phyloP scores from a whole-genome alignment of 2,113 vertebrate genomes.

The Saccopteryx leptura region DNA sequence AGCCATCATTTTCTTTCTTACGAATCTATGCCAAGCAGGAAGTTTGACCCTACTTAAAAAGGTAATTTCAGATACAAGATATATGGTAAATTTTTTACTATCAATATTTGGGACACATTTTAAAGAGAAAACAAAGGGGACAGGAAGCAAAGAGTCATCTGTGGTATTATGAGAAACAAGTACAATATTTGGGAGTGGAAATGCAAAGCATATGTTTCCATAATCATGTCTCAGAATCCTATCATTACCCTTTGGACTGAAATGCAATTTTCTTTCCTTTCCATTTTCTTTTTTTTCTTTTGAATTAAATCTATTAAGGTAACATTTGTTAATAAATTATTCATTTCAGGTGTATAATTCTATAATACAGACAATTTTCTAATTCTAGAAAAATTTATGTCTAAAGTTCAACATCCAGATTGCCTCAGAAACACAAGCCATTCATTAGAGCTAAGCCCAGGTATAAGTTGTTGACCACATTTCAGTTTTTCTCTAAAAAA shows the following conservation, averaged over 20 bases:
- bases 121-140: neutral
- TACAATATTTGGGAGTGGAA: neutral
- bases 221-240: neutral
- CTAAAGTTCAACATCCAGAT: neutral
- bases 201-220: neutral
- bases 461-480: neutral
- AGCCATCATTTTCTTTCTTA: neutral
- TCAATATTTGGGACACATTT: neutral
- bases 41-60: constrained; percentile 30
- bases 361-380: constrained; percentile 43
- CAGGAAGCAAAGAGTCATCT: neutral
- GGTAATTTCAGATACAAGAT: constrained; percentile 40
- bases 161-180: constrained; percentile 9
- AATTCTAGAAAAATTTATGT: neutral
- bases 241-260: neutral
- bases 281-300: too few relatives aligned
- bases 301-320: too few relatives aligned
- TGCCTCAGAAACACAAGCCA: constrained; percentile 27
- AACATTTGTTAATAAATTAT: too few relatives aligned
- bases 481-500: neutral
- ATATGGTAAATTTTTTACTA: neutral
- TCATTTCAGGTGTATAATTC: too few relatives aligned
- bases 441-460: neutral
- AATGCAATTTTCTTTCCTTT: too few relatives aligned
- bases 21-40: constrained; percentile 43